Evolutionary conservation across 2,888 invertebrate genomes (phyloP).

Genomic region (Drosophila borealis): DNA sequence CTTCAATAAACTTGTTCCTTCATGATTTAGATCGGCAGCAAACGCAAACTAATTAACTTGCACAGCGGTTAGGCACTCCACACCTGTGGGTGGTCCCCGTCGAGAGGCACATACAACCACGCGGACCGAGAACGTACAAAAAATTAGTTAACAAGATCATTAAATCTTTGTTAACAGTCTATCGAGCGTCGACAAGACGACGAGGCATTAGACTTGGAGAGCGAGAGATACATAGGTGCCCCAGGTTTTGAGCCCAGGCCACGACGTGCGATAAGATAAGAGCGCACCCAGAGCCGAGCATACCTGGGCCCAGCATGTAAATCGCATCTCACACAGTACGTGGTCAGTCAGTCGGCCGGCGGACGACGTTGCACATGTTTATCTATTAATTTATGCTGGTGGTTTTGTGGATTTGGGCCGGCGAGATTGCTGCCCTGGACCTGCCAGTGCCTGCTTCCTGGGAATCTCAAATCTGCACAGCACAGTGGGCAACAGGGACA

Average conservation of each 20-base stretch:
- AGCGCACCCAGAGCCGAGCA: constrained; percentile 26
- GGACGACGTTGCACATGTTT: constrained; percentile 60
- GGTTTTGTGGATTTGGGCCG: constrained; percentile 59
- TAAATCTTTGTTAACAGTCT: constrained; percentile 75
- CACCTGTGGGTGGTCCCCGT: constrained; percentile 67
- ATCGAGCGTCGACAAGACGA: constrained; percentile 42
- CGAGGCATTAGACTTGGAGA: constrained; percentile 19
- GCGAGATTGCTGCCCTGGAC: constrained; percentile 47
- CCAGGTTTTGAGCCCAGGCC: constrained; percentile 13
- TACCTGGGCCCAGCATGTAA: constrained; percentile 30
- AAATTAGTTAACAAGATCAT: constrained; percentile 79
- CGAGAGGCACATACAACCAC: constrained; percentile 4
- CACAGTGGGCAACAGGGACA: constrained; percentile 54
- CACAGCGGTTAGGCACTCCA: constrained; percentile 44
- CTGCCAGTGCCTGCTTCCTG: constrained; percentile 41
- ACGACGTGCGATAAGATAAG: constrained; percentile 69
- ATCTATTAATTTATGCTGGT: constrained; percentile 83
- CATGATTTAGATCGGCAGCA: constrained; percentile 39
- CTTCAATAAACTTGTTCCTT: constrained; percentile 32
- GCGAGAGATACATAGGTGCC: not conserved
- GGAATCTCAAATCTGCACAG: constrained; percentile 59
- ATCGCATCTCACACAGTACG: constrained; percentile 43
- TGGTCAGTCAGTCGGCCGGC: constrained; percentile 39
- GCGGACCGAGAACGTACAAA: constrained; percentile 32
- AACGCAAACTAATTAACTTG: constrained; percentile 68